Evolutionary conservation across 2,797 vertebrate species (phyloP), one percentile per base, ranked within the genome.

Genomic region (Pseudochirops corinnae): DNA sequence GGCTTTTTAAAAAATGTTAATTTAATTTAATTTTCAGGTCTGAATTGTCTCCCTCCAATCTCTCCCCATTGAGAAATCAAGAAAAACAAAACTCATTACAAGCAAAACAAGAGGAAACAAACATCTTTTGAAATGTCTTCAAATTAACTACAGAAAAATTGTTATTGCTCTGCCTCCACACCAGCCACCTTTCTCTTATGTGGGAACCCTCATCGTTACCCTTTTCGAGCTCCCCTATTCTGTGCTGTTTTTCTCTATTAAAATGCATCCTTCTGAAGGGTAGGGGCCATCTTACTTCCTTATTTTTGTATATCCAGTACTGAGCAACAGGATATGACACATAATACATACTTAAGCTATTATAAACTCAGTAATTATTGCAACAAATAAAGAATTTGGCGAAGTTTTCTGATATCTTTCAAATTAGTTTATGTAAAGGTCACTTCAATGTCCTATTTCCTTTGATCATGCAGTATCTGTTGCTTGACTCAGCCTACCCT

Each of bases 141-240:
- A 87, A 95, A 97, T 93, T 92, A 94, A 90, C 55, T 92, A 31
- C 33, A 96, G 14, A 95, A 95, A 94, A 93, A 87, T 46, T 87
- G 9, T 50, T 87, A 26, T 50, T 46, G 39, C 21, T 46, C 39
- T 87, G 4, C 21, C 39, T 87, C 3, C 39, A 87, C 1, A 50
- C 39, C 24, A 87, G 10, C 39, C 74, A 46, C 39, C 1, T 50
- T 50, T 24, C 24, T 10, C 9, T 7, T 12, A 3, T 11, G 21
- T 87, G 74, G 39, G 7, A 87, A 26, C 2, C 74, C 74, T 50
- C 39, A 87, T 50, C 2, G 7, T 67, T 6, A n/a, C 21, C 74
- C 24, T 14, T 50, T 82, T 82, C 10, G 0, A 39, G 6, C 31
- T 1, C 60, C 21, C 74, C 24, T 14, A 28, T 67, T 67, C 33